Evolutionary conservation across 2,888 invertebrate species (phyloP), one percentile per base, ranked within the genome.

Genomic region (Brachynemurus nebulosus): DNA sequence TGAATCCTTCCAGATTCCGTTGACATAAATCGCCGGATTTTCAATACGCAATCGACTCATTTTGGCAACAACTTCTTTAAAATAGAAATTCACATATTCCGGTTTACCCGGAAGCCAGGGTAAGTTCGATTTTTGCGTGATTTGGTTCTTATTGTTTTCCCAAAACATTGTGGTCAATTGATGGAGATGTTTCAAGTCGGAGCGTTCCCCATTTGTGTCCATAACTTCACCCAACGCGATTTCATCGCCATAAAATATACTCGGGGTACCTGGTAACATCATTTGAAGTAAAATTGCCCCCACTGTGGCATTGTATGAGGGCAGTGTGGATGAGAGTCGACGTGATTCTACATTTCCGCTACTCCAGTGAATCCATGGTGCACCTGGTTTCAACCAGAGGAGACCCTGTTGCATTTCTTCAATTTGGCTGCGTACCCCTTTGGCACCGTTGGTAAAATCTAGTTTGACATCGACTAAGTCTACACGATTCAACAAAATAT

Each of bases 201-300:
- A 67, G 46, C 71, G 69, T 55, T 78, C 76, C 43, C 67, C 67
- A 51, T 74, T 68, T 4, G 71, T 64, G 53, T 75, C 73, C 34
- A 67, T 57, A 2, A 72, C 58, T 51, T 79, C 74, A 38, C 70
- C 68, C 51, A 88, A 65, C 2, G 81, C 82, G 48, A 92, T 78
- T 70, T 93, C 92, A 61, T 93, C 91, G 1, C 92, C 92, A 62
- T 93, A 93, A 64, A 91, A 89, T 53, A 91, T 77, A 52, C 78
- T 84, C 1, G 89, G 77, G 1, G 90, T 86, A 3, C 84, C 95
- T 1, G 92, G 92, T 30, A 95, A 67, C 65, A 84, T 76, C 58
- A 91, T 68, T 56, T 86, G 79, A 53, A 95, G 67, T 50, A 88
- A 66, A 2, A 75, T 72, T 4, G 79, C 72, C 2, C 80, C 80